Base-by-base conservation (phyloP, 2,113 vertebrate species). In the Gasterosteus aculeatus region DNA sequence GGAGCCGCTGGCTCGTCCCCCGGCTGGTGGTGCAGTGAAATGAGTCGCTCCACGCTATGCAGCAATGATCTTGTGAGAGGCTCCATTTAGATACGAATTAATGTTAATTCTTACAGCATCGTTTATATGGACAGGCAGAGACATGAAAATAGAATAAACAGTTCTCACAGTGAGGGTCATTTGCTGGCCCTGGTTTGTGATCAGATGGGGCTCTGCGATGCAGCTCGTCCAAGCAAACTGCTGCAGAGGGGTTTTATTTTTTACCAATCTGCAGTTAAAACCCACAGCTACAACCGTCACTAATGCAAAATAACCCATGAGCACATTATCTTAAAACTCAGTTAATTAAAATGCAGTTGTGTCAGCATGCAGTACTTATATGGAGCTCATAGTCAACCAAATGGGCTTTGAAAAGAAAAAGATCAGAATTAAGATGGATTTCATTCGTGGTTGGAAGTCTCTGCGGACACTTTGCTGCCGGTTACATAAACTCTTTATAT, bases 181-280 rank as follows among this genome's bases (percentile, higher is more conserved):
- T 38, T n/a, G 33, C 42, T 38, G 57, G 1, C 2, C 33, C 39
- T 51, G 76, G 16, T 78, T 80, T 46, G 74, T 74, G 65, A 69
- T 58, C n/a, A 57, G 39, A 41, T 44, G 59, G 61, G 6, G 15
- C 29, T 58, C 29, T 59, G 61, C 1, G 8, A 38, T 7, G 42
- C 26, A 12, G 42, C 53, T 53, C 42, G 42, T 19, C 33, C 53
- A 35, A 35, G 65, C 65, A 65, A 42, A 7, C 31, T 11, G 29
- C 64, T 38, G 44, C 58, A 0, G 49, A 19, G 59, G 38, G 31
- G 51, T 57, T 80, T 60, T 46, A 75, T 10, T 64, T 26, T 9
- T 46, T 29, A 44, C n/a, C 51, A 22, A 58, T 58, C 41, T 46
- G 60, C 61, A 66, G 29, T 58, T 62, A 74, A 80, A 54, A 15